Base-by-base conservation (phyloP, 2,888 invertebrate species). In the Drosophila ezoana region DNA sequence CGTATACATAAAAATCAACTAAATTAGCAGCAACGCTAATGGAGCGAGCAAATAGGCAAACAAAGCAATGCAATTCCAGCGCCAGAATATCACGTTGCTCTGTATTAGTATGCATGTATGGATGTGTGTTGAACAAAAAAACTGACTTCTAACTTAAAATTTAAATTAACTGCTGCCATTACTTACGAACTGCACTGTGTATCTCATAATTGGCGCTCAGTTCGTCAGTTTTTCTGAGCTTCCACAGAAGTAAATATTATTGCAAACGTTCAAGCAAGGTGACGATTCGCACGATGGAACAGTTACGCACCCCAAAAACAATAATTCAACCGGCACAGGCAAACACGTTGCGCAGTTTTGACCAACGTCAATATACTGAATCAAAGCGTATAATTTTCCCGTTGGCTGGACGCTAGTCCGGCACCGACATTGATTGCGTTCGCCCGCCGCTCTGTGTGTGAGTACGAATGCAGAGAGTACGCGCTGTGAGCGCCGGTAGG, bases 171-270 rank as follows among this genome's bases (percentile, higher is more conserved):
- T 45, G 11, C n/a, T 13, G 14, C 23, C 51, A 44, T 48, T 57
- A 90, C 90, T 90, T 90, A 90, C 90, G 58, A 84, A 62, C 63
- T 76, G 74, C 67, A 76, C 72, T 58, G 70, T 54, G 60, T 79
- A 72, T 43, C 59, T 72, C 82, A 88, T 79, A 53, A 62, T 78
- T 62, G 23, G 40, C 38, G 53, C 2, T 48, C 18, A 14, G 20
- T 6, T 6, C 35, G 35, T 45, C 47, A 47, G 60, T 63, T 37
- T 63, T 60, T 43, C 13, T 14, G 59, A 44, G 35, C 28, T 51
- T 37, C 48, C 47, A 47, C 43, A 51, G 58, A 28, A 35, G 38
- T 33, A 49, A 37, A 11, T 44, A 62, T 13, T 16, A 72, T 72
- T 75, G 52, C 52, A 18, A 33, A 47, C 14, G 33, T 43, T 47